Conservation (phyloP, 2,113 vertebrate species). For the Calidris pugnax region DNA sequence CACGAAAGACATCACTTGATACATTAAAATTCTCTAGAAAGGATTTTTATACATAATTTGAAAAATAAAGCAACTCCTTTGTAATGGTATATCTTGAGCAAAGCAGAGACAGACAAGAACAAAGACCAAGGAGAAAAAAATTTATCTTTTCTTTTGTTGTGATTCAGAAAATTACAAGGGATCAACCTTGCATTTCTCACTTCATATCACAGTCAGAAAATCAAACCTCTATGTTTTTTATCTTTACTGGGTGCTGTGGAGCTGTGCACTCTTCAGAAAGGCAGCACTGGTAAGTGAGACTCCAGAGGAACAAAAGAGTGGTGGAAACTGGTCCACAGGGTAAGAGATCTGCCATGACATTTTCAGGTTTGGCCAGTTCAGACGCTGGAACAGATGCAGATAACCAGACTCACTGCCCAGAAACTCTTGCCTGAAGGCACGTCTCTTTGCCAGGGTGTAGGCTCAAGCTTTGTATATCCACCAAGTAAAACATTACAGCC, state of each 20-base stretch:
- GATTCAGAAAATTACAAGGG: background rate
- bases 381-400: background rate
- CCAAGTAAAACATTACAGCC: background rate
- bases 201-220: background rate
- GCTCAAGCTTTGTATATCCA: background rate
- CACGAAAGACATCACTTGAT: background rate
- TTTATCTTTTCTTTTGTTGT: background rate
- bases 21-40: background rate
- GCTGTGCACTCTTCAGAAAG: background rate
- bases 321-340: background rate
- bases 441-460: background rate
- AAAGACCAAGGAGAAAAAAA: background rate
- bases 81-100: background rate
- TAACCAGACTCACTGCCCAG: background rate
- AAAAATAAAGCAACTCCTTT: background rate
- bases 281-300: background rate
- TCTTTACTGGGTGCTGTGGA: background rate
- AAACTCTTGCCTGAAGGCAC: background rate
- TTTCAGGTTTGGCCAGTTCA: background rate
- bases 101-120: background rate
- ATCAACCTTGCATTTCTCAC: background rate
- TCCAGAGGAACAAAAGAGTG: background rate
- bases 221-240: background rate
- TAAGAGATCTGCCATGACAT: background rate
- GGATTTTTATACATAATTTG: background rate